Evolutionary conservation across 2,113 vertebrate species (phyloP), one percentile per base, ranked within the genome.

Genomic region (Tamias sibiricus): DNA sequence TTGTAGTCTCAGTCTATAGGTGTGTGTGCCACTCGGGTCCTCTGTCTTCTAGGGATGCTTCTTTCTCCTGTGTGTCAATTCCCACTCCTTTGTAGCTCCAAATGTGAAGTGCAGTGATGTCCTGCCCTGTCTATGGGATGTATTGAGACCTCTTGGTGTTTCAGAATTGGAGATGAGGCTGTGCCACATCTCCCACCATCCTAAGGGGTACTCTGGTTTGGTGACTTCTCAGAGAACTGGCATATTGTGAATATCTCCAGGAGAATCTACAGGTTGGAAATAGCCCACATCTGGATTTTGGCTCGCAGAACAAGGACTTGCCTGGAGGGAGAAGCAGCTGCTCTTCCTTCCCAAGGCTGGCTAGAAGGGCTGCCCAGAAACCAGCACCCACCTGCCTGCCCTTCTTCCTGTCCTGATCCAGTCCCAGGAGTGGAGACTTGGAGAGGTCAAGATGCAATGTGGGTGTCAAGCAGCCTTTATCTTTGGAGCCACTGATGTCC

Each of bases 201-300:
- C 79, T 49, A 71, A 86, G 94, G 68, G 88, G 94, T 0, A 40
- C 4, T 0, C 8, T 8, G 42, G 68, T 91, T 87, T 74, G 62
- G 87, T 92, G 97, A 95, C 91, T 97, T 95, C 90, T 62, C 90
- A 85, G 81, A 97, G 71, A 97, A 96, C 49, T 40, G 97, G 64
- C 26, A 22, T 8, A 0, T 44, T 84, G 77, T 84, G 77, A 84
- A 91, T 90, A 87, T 75, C 66, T 95, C 96, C 71, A 66, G 96
- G 92, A 96, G 96, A 91, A 20, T 1, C 30, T 0, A 40, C 19
- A 76, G 88, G 57, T 72, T 89, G 69, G 89, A 77, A 91, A 52
- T 20, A 52, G 79, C 86, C 35, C 52, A 20, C 8, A 14, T 64
- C 81, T 83, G 68, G 59, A 69, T 59, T 35, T 62, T 13, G 20